phyloP scores from a whole-genome alignment of 2,113 vertebrate genomes.

The Carlito syrichta region DNA sequence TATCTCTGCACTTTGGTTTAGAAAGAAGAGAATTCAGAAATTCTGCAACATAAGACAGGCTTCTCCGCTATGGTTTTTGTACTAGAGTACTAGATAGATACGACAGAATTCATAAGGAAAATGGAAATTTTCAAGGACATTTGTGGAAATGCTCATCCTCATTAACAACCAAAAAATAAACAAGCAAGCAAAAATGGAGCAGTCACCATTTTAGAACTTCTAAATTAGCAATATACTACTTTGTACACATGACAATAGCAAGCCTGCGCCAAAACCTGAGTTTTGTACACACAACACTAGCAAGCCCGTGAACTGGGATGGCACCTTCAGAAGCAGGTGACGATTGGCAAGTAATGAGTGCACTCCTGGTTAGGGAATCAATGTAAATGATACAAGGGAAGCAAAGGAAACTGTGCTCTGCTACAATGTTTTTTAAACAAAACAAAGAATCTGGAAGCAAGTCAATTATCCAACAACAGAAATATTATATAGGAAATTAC shows the following conservation, averaged over 20 bases:
- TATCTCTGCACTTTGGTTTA: background rate
- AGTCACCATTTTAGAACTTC: background rate
- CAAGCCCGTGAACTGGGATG: background rate
- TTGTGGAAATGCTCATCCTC: background rate
- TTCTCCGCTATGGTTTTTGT: background rate
- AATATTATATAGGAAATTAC: background rate
- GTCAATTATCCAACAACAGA: background rate
- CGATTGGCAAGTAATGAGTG: background rate
- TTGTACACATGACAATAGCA: background rate
- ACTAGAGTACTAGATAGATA: background rate
- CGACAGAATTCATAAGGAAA: background rate
- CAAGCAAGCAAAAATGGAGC: background rate
- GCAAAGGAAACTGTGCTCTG: background rate
- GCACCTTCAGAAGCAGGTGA: background rate
- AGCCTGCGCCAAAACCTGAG: no score
- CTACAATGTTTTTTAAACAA: background rate
- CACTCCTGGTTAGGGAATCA: background rate
- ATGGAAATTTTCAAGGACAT: background rate
- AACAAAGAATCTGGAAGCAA: background rate
- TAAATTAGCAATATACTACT: background rate
- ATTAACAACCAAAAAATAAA: background rate
- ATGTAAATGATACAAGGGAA: background rate
- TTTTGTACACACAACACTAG: no score
- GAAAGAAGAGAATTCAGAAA: slow-evolving; percentile 15
- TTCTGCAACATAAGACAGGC: background rate